Base-by-base conservation (phyloP, 2,113 vertebrate genomes). In the Tiliqua scincoides region DNA sequence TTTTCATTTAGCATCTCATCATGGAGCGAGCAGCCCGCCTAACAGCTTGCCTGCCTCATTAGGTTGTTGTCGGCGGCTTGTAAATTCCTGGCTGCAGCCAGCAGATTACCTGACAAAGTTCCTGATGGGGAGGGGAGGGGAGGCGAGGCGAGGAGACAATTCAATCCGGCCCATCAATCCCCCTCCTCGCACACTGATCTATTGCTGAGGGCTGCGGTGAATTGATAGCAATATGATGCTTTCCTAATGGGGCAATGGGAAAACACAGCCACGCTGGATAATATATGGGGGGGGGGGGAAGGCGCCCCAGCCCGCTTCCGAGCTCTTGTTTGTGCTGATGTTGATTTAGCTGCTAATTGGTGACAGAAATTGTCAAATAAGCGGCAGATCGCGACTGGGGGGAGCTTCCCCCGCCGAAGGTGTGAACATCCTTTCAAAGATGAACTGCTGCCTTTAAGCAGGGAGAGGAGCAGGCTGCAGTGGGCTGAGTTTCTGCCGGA, bases 291-390 rank as follows among this genome's bases (percentile, higher is more conserved):
- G 63, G 73, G 30, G n/a, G 65, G 25, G 82, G 30, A 86, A 32
- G 93, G 91, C 94, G 88, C 91, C 88, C 0, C 82, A 7, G 5
- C 57, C 89, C 81, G 84, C 95, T 90, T 86, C 88, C 63, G 94
- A 89, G 94, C 95, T 97, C 96, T 96, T 98, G 97, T 98, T 98
- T 98, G 98, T 96, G 83, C 97, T 98, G 98, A 97, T 97, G 98
- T 98, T 98, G 98, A 99, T 99, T 99, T 99, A 98, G 97, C 97
- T 98, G 98, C 98, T 99, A 99, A 99, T 99, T 99, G 98, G 98
- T 98, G 98, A 99, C 99, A 99, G 98, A 99, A 99, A 97, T 98
- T 99, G 98, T 99, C 98, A 99, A 98, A 97, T 93, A 98, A 97
- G 97, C 98, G 98, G 97, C 98, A 98, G 97, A 96, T 97, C 97